Percentiles rank a stretch among this genome's conserved stretches.
These are phyloP conservation scores for Megaptera novaeangliae DNA, from an alignment of 2,113 vertebrate species.

Conservation along the genomic window DNA sequence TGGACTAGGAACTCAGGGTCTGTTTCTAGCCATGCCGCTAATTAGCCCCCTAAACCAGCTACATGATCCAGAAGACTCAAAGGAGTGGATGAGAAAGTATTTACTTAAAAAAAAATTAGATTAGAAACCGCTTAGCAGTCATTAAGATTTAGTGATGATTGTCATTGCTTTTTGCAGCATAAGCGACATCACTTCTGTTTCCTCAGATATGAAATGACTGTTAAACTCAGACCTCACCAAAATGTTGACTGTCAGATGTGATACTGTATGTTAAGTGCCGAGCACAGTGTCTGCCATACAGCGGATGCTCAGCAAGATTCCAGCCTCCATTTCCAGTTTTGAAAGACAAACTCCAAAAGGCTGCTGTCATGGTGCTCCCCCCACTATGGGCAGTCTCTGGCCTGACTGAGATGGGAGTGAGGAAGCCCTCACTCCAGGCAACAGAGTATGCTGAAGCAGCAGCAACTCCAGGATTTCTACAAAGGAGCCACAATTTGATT, in stretches of 20 bases:
- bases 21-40: neutral
- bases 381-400: too few relatives aligned
- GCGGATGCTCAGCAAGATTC: neutral
- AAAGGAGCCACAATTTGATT: neutral
- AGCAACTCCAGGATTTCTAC: neutral
- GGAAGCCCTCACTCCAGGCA: fast-evolving
- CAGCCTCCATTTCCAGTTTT: fast-evolving
- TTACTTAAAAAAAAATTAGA: neutral
- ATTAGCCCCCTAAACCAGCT: neutral
- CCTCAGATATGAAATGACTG: neutral
- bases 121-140: neutral
- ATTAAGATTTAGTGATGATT: neutral
- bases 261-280: neutral
- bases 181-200: neutral
- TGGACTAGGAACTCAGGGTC: neutral
- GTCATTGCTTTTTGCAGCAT: neutral
- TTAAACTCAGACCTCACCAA: neutral
- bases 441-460: fast-evolving
- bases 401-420: fast-evolving
- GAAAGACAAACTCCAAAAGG: neutral
- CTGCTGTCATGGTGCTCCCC: neutral
- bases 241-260: neutral
- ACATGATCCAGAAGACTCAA: neutral
- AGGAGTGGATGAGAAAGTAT: neutral
- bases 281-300: neutral